phyloP scores from a whole-genome alignment of 2,797 vertebrate genomes.

The Vireo griseus region DNA sequence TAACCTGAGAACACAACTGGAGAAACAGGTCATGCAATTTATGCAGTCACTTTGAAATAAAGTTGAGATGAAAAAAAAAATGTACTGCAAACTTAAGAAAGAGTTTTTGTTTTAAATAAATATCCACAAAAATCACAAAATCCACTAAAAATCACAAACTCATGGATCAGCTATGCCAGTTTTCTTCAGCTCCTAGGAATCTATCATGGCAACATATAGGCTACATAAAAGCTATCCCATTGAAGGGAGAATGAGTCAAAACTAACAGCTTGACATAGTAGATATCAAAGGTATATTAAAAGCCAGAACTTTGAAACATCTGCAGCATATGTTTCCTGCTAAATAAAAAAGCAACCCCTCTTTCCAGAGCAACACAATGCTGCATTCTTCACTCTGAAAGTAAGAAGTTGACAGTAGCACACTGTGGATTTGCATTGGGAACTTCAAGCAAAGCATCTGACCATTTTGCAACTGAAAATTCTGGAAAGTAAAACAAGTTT shows the following conservation, averaged over 20 bases:
- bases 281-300: slow-evolving; percentile 8
- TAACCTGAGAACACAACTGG: not conserved
- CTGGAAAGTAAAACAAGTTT: not conserved
- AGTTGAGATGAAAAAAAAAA: not conserved
- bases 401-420: not conserved
- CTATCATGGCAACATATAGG: not conserved
- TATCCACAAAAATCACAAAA: not conserved
- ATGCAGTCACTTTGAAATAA: not conserved
- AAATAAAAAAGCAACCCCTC: not conserved
- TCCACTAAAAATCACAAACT: not conserved
- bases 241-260: not conserved
- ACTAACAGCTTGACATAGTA: not conserved
- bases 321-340: slow-evolving; percentile 22
- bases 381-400: not conserved
- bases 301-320: slow-evolving; percentile 19
- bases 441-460: not conserved
- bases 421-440: not conserved
- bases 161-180: not conserved
- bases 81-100: not conserved
- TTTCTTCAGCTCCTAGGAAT: not conserved
- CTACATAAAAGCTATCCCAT: not conserved
- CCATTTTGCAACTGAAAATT: not conserved
- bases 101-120: not conserved
- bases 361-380: not conserved
- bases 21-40: not conserved